Evolutionary conservation across 2,113 vertebrate species (phyloP).

Genomic region (Numida meleagris): DNA sequence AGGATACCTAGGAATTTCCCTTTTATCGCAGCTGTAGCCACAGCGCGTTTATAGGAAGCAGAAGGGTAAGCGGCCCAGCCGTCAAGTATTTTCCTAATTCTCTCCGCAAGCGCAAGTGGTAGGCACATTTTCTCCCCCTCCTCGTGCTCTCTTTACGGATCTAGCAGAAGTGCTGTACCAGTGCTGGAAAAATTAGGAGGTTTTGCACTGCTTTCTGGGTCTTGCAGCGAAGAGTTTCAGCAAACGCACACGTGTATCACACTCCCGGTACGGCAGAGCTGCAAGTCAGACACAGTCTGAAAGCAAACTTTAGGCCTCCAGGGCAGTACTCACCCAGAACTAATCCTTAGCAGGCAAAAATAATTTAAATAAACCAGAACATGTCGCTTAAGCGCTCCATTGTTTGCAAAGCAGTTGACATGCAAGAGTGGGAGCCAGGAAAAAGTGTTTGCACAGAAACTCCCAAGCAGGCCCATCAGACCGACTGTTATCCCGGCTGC

Average conservation of each 20-base stretch:
- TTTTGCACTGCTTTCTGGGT: not conserved
- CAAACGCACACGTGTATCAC: not conserved
- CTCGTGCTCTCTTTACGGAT: not conserved
- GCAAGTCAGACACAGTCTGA: not conserved
- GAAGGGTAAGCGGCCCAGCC: not conserved
- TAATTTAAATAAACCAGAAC: not conserved
- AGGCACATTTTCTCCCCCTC: constrained; percentile 9
- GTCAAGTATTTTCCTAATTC: constrained; percentile 31
- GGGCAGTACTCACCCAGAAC: not conserved
- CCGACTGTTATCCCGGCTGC: not conserved
- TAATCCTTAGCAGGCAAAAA: not conserved
- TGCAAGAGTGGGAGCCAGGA: not conserved
- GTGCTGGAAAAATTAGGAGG: not conserved
- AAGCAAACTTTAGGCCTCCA: not conserved
- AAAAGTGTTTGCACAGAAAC: not conserved
- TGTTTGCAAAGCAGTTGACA: not conserved
- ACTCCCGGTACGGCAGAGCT: not conserved
- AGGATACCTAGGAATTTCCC: constrained; percentile 33
- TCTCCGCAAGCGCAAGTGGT: not conserved
- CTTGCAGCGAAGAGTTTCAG: not conserved
- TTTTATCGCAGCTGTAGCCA: constrained; percentile 12
- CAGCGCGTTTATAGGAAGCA: not conserved
- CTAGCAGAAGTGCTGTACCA: not conserved
- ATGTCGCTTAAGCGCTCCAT: not conserved
- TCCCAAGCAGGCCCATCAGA: not conserved